Base-by-base conservation (phyloP, 2,797 vertebrate species). In the Argya squamiceps region DNA sequence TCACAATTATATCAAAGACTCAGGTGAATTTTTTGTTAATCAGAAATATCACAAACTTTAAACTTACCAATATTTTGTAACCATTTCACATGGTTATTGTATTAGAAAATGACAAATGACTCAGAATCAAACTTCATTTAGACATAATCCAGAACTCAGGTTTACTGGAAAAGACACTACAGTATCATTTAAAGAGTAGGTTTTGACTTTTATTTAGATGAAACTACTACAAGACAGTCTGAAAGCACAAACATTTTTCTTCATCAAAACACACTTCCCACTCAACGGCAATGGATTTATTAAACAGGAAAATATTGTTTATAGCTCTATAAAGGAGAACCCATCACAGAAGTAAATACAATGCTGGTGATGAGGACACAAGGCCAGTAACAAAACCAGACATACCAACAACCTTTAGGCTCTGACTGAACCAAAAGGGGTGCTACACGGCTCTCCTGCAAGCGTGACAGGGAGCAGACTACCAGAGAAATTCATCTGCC, bases 201-300 rank as follows among this genome's bases (percentile, higher is more conserved):
- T 1, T 5, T 55, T n/a, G n/a, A 76, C 32, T 84, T 88, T 60
- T 44, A 46, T 34, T 74, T 86, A 74, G 55, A 60, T n/a, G n/a
- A 32, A 81, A 76, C 15, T 62, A 60, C 46, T 75, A 46, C 46
- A 50, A 41, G 34, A 43, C 58, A 46, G 47, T 41, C 13, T 34
- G 21, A 87, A 64, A 79, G 82, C 32, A 85, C 20, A 50, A 88
- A 9, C 19, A 52, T 39, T 82, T 91, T 75, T 81, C 77, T 64
- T 84, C 24, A 91, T n/a, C 30, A 65, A 82, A 78, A 43, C 53
- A 83, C 12, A 53, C 16, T 55, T 86, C 36, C 9, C 36, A 89
- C 29, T 12, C 32, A 65, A 93, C 58, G 23, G 16, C 39, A 75
- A 53, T 0, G 1, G 22, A 16, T 39, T 90, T 56, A 53, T 60